A percentile compares a stretch with the other conserved stretches of the same genome.
These are phyloP conservation scores for Manacus vitellinus DNA, from an alignment of 2,113 vertebrate species.

Conservation along the genomic window DNA sequence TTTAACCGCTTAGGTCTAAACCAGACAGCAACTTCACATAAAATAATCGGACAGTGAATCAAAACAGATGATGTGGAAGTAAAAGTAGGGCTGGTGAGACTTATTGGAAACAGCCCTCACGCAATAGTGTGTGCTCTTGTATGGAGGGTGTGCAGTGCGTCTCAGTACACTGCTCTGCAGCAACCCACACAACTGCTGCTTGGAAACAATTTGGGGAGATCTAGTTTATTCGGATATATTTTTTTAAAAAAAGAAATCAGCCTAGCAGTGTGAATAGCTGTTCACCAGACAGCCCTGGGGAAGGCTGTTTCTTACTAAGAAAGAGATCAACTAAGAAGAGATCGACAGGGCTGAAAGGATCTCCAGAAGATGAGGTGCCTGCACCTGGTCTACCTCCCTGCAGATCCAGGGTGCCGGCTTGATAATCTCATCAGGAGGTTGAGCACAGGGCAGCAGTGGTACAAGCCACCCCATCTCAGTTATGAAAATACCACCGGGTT, in stretches of 20 bases:
- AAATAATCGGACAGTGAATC: not conserved
- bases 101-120: slow-evolving; percentile 41
- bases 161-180: not conserved
- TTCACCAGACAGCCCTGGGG: not conserved
- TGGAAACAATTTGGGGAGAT: not conserved
- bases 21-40: not conserved
- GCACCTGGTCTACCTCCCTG: not conserved
- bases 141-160: not conserved
- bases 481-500: not conserved
- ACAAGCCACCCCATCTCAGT: not conserved
- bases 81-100: slow-evolving; percentile 7
- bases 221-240: not conserved
- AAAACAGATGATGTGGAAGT: slow-evolving; percentile 46
- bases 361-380: not conserved
- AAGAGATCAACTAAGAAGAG: not conserved
- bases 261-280: not conserved
- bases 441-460: not conserved
- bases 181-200: slow-evolving; percentile 17
- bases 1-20: not conserved
- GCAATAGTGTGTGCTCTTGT: not conserved
- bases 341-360: not conserved
- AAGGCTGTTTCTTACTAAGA: not conserved
- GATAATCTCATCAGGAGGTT: not conserved
- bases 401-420: not conserved
- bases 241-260: not conserved